These are phyloP conservation scores for Ricordea florida DNA, from an alignment of 92 coral and sea anemone species.

Conservation along the genomic window DNA sequence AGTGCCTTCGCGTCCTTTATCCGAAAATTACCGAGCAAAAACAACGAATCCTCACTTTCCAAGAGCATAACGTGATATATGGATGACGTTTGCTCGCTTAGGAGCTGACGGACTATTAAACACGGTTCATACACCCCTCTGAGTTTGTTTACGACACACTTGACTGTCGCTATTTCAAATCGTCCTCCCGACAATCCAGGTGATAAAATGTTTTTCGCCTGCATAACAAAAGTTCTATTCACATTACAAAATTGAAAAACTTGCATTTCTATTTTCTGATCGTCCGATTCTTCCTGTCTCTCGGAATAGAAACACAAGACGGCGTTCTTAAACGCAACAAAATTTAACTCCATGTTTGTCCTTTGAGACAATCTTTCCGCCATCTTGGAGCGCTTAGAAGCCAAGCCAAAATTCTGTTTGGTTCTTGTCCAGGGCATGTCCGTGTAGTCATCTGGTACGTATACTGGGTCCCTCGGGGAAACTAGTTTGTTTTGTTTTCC, in stretches of 20 bases:
- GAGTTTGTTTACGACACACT: slow-evolving; percentile 41
- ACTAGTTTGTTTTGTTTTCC: no score
- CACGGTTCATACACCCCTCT: slow-evolving; percentile 66
- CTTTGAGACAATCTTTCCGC: no score
- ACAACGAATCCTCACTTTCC: slow-evolving; percentile 2
- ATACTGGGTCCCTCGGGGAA: no score
- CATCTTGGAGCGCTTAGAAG: no score
- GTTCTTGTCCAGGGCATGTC: no score
- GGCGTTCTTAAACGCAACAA: not conserved
- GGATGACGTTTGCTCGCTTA: not conserved
- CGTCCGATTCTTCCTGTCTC: not conserved
- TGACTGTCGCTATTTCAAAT: slow-evolving; percentile 21
- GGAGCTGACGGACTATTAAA: slow-evolving; percentile 46
- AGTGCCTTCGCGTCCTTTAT: not conserved
- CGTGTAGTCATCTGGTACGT: no score
- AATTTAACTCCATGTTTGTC: slow-evolving; percentile 15
- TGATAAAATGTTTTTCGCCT: slow-evolving; percentile 1
- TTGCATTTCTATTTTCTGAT: not conserved
- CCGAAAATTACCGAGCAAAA: slow-evolving; percentile 7
- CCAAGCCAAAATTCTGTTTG: no score
- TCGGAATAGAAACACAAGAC: not conserved
- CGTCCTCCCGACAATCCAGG: not conserved
- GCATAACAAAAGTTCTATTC: slow-evolving; percentile 10
- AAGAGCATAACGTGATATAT: not conserved
- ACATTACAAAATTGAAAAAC: slow-evolving; percentile 3